Evolutionary conservation across 1,140 invertebrate species (phyloP).

Genomic region (Trinorchestia longiramus): DNA sequence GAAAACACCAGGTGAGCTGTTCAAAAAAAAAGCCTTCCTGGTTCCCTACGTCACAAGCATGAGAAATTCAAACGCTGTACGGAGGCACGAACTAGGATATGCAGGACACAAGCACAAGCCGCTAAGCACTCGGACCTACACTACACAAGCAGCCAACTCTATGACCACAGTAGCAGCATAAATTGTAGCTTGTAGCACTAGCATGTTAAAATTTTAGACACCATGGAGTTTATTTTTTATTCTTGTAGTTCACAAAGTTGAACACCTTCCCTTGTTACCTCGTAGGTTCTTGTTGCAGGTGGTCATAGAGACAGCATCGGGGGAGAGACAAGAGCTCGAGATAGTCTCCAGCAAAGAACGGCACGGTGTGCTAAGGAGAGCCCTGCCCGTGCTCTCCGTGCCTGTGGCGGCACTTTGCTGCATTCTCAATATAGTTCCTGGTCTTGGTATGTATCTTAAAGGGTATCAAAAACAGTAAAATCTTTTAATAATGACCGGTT

Average conservation of each 20-base stretch:
- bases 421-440: constrained; percentile 59
- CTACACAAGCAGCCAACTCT: no score
- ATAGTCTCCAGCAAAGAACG: constrained; percentile 60
- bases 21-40: no score
- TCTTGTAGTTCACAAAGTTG: neutral
- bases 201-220: neutral
- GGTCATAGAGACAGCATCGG: constrained; percentile 59
- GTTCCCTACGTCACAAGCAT: no score
- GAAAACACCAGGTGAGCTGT: no score
- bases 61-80: no score
- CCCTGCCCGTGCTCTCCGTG: constrained; percentile 59
- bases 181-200: no score
- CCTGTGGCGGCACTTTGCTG: constrained; percentile 56
- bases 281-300: constrained; percentile 47
- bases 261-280: neutral
- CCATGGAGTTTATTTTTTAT: neutral
- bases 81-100: no score
- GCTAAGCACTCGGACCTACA: no score
- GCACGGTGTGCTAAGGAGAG: constrained; percentile 57
- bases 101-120: no score
- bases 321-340: constrained; percentile 58
- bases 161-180: no score
- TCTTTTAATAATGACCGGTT: no score
- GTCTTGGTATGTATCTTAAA: constrained; percentile 55
- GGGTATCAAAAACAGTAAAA: no score